phyloP scores from a whole-genome alignment of 2,113 vertebrate species.

The Saiga tatarica region DNA sequence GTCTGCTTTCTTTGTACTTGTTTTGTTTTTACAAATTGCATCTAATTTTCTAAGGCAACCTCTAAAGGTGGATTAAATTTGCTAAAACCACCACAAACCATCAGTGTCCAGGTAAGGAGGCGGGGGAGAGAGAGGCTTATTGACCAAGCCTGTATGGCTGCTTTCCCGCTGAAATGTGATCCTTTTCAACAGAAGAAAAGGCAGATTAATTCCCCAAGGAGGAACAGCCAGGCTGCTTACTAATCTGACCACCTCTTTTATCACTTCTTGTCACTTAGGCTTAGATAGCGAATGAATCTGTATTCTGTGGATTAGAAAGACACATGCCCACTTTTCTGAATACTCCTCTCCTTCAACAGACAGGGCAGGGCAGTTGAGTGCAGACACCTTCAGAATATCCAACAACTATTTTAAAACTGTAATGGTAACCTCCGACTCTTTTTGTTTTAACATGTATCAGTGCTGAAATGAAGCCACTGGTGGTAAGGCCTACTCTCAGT shows the following conservation, averaged over 20 bases:
- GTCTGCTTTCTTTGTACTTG: not conserved
- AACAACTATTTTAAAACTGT: not conserved
- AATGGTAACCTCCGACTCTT: not conserved
- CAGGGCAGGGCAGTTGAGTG: not conserved
- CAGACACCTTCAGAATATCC: not conserved
- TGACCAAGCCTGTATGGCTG: not conserved
- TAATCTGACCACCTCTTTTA: not conserved
- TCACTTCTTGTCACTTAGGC: not conserved
- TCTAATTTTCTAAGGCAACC: not conserved
- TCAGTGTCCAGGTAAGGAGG: not conserved
- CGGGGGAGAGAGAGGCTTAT: not conserved
- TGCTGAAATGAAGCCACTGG: not conserved
- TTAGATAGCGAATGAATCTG: not conserved
- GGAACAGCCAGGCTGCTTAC: not conserved
- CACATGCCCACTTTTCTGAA: not conserved
- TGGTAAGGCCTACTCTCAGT: not conserved
- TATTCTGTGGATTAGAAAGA: slow-evolving; percentile 12
- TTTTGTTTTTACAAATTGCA: not conserved
- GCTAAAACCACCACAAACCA: not conserved
- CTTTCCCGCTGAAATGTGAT: not conserved
- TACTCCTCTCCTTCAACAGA: not conserved
- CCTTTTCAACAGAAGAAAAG: not conserved
- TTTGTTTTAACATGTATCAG: not conserved
- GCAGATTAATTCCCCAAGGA: not conserved
- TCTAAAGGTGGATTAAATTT: not conserved